Percentiles rank a stretch among this genome's conserved stretches.
Conservation (phyloP, 1,140 invertebrate genomes). For the Onthophagus taurus region DNA sequence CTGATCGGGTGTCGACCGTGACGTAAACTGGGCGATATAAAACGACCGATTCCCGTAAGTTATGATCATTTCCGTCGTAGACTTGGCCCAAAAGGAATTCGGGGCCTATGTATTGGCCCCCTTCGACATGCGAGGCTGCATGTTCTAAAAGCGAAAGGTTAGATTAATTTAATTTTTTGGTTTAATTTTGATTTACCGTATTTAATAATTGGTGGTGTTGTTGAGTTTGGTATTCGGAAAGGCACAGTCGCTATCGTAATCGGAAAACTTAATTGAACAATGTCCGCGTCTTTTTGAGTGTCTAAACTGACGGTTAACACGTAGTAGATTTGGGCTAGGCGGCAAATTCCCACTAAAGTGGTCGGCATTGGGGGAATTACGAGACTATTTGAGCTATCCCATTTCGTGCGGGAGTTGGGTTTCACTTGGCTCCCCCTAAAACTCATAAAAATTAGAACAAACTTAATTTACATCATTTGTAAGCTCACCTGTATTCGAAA, state of each 20-base stretch:
- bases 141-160: conserved; percentile 48
- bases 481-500: conserved; percentile 51
- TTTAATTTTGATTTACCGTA: conserved; percentile 50
- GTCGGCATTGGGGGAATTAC: conserved; percentile 74
- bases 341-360: conserved; percentile 63
- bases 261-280: conserved; percentile 70
- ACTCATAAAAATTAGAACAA: conserved; percentile 3
- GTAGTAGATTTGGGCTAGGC: conserved; percentile 72
- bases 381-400: conserved; percentile 56
- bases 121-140: conserved; percentile 63
- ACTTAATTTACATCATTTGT: background rate
- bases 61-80: conserved; percentile 59
- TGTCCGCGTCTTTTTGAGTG: conserved; percentile 62
- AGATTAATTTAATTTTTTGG: background rate
- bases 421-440: conserved; percentile 50
- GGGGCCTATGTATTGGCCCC: conserved; percentile 71
- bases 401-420: conserved; percentile 52
- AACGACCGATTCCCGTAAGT: conserved; percentile 43
- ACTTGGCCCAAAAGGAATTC: conserved; percentile 76
- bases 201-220: conserved; percentile 52
- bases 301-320: conserved; percentile 63
- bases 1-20: conserved; percentile 47
- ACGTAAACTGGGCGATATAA: conserved; percentile 61
- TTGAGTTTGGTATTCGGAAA: conserved; percentile 66
- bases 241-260: conserved; percentile 72